Percentiles rank a stretch among this genome's conserved stretches.
These are phyloP conservation scores for Calycopis cecrops DNA, from an alignment of 1,140 invertebrate species.

Conservation along the genomic window DNA sequence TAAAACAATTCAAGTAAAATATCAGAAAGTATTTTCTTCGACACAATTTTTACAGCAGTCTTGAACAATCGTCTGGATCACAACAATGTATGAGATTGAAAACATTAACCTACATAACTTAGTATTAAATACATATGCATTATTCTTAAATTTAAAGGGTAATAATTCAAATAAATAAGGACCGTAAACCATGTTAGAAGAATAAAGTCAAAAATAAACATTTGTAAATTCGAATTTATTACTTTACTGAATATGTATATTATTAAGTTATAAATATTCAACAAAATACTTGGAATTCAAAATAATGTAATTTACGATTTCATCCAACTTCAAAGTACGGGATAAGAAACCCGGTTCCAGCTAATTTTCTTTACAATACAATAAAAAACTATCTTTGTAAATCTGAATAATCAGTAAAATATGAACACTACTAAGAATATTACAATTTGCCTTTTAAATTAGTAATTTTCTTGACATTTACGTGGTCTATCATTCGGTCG, in stretches of 20 bases:
- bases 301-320: too few relatives aligned
- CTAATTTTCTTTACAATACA: too few relatives aligned
- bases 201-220: slow-evolving; percentile 4
- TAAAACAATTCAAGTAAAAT: too few relatives aligned
- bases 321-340: too few relatives aligned
- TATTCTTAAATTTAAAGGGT: background rate
- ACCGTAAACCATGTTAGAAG: background rate
- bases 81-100: background rate
- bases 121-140: slow-evolving; percentile 3
- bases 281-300: background rate
- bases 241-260: background rate
- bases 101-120: background rate
- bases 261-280: background rate
- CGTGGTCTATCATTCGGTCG: too few relatives aligned
- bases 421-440: too few relatives aligned
- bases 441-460: too few relatives aligned
- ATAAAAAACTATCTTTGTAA: too few relatives aligned
- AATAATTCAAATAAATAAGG: background rate
- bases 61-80: background rate
- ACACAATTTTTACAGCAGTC: background rate
- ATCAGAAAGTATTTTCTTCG: too few relatives aligned
- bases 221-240: background rate
- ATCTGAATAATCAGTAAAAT: too few relatives aligned
- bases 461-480: too few relatives aligned
- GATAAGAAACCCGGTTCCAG: too few relatives aligned